Base-by-base conservation (phyloP, 2,113 vertebrate species). In the Xyrauchen texanus region DNA sequence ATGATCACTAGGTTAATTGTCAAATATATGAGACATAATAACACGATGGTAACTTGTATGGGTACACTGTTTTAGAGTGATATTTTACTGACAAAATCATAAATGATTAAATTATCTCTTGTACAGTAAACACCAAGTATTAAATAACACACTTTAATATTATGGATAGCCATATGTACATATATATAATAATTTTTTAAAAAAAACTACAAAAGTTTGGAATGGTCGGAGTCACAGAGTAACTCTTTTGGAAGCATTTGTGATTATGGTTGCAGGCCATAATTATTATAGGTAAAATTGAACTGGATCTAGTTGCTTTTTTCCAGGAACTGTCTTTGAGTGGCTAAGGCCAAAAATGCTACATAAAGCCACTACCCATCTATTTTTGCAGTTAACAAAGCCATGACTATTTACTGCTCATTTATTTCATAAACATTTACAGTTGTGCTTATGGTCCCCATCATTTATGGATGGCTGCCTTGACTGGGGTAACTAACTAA, bases 91-190 rank as follows among this genome's bases (percentile, higher is more conserved):
- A 13, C 9, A 5, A 57, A 57, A 5, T 34, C 21, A 34, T 34
- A 34, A 34, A 34, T 34, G 21, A 34, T 34, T 34, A 34, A 34
- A 34, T 34, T 34, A 34, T 34, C 21, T 34, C 21, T 34, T 34
- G n/a, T 34, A 49, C 10, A 62, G 6, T 69, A 15, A 49, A 49
- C 44, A 63, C 15, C 4, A 13, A 5, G 3, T 47, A 53, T 70
- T 80, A 65, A 64, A 57, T 65, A 46, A 11, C 2, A 57, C 8
- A 0, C 2, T 71, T 53, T 71, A 64, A 2, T 61, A 64, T 44
- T 63, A 51, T 55, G 58, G 13, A 16, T 21, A 72, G 68, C 73
- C 73, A 76, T 76, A 76, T 76, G 61, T 76, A 76, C 21, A 34
- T 34, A 34, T 8, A 45, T 44, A 53, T 55, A 65, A n/a, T n/a